A percentile compares a stretch with the other conserved stretches of the same genome.
These are phyloP conservation scores for Acrossocheilus fasciatus DNA, from an alignment of 2,797 vertebrate species.

Conservation along the genomic window DNA sequence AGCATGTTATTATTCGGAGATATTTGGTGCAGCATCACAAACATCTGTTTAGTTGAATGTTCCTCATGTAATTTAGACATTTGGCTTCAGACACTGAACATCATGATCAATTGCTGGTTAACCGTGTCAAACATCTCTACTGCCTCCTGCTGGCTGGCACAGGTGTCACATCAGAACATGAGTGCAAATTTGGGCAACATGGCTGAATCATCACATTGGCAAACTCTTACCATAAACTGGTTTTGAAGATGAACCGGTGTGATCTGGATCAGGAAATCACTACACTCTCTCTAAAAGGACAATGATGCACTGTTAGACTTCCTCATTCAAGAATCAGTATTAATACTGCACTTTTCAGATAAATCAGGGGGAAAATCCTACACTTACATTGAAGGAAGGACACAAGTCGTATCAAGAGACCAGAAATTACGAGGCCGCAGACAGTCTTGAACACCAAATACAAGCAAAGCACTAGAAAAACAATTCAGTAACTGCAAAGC, in stretches of 20 bases:
- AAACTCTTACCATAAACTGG: not conserved
- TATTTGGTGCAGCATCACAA: not conserved
- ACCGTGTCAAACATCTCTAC: not conserved
- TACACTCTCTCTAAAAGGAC: not conserved
- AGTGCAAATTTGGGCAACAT: not conserved
- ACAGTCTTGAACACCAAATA: not conserved
- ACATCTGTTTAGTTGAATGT: not conserved
- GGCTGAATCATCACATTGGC: not conserved
- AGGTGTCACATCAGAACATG: not conserved
- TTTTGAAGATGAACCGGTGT: not conserved
- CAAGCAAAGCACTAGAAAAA: not conserved
- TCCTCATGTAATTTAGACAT: not conserved
- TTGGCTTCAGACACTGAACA: not conserved
- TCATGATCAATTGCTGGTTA: not conserved
- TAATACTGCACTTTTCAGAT: not conserved
- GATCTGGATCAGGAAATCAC: not conserved
- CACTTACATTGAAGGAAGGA: not conserved
- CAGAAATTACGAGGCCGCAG: not conserved
- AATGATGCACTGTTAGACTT: not conserved
- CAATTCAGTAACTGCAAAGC: not conserved
- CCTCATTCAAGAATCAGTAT: not conserved
- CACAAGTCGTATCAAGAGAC: not conserved
- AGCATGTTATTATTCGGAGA: not conserved
- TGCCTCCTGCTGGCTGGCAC: slow-evolving; percentile 41
- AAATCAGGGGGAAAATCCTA: not conserved